phyloP scores from a whole-genome alignment of 2,888 invertebrate species.

The Agrochola lychnidis region DNA sequence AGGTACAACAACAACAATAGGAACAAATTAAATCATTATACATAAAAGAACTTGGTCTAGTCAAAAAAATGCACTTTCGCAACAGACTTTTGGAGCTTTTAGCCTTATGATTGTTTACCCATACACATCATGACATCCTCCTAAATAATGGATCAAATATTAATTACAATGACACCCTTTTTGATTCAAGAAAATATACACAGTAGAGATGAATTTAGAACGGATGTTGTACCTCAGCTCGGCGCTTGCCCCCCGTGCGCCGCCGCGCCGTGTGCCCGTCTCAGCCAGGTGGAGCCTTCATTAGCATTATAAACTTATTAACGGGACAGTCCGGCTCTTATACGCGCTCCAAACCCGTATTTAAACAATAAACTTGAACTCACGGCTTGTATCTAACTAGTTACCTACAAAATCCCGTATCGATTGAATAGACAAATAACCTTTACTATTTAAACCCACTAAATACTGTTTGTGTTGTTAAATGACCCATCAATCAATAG shows the following conservation, averaged over 20 bases:
- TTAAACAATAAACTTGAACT: slow-evolving; percentile 74
- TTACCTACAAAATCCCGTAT: slow-evolving; percentile 60
- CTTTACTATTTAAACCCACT: slow-evolving; percentile 12
- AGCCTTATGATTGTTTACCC: neutral
- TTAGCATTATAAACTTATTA: slow-evolving; percentile 86
- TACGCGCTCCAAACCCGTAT: slow-evolving; percentile 76
- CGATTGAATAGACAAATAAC: slow-evolving; percentile 9
- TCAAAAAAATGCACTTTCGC: neutral
- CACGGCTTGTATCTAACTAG: slow-evolving; percentile 52
- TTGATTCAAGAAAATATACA: slow-evolving; percentile 5
- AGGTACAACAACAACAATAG: no score
- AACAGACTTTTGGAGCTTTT: neutral
- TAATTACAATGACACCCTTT: neutral
- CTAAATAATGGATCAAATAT: neutral
- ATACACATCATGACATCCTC: neutral
- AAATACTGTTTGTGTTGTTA: slow-evolving; percentile 37
- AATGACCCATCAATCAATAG: slow-evolving; percentile 28
- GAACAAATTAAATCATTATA: neutral
- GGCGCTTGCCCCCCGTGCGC: slow-evolving; percentile 38
- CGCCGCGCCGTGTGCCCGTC: slow-evolving; percentile 41
- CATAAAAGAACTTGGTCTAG: neutral
- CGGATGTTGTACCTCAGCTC: slow-evolving; percentile 61
- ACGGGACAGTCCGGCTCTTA: slow-evolving; percentile 79
- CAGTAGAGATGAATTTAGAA: slow-evolving; percentile 52
- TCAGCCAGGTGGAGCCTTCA: slow-evolving; percentile 82